These are phyloP conservation scores for Melieria picta DNA, from an alignment of 2,888 invertebrate genomes.

Conservation along the genomic window DNA sequence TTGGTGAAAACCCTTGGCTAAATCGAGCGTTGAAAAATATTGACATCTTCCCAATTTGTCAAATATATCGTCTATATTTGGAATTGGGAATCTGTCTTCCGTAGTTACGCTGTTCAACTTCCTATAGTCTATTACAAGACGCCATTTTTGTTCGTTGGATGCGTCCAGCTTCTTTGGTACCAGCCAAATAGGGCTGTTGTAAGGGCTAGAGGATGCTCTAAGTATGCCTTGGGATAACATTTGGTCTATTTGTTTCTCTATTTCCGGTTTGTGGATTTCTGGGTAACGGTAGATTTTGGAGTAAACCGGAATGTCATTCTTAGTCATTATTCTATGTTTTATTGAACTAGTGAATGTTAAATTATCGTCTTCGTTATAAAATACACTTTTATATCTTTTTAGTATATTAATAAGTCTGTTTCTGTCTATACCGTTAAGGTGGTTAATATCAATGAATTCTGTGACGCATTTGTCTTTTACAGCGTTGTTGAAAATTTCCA, in stretches of 20 bases:
- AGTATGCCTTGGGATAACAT: constrained; percentile 16
- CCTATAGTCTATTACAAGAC: not conserved
- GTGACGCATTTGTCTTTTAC: too few relatives aligned
- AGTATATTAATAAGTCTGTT: not conserved
- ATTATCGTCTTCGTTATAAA: constrained; percentile 10
- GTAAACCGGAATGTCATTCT: not conserved
- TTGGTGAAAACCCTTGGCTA: constrained; percentile 30
- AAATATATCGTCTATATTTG: constrained; percentile 21
- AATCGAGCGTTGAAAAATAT: constrained; percentile 26
- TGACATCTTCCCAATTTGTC: constrained; percentile 17
- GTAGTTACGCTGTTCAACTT: constrained; percentile 8
- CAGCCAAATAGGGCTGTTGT: constrained; percentile 1
- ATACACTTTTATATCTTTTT: constrained; percentile 3
- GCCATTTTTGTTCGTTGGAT: constrained; percentile 11
- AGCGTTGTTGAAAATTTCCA: too few relatives aligned
- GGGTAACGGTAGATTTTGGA: not conserved
- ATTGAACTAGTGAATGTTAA: not conserved
- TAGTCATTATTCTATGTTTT: constrained; percentile 3
- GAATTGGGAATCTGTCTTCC: constrained; percentile 7
- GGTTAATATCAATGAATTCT: not conserved
- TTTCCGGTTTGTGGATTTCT: constrained; percentile 4
- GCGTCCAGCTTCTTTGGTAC: constrained; percentile 6
- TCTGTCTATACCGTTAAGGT: not conserved
- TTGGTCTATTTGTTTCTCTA: constrained; percentile 7
- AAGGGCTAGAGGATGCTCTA: constrained; percentile 14